These are phyloP conservation scores for Penelope pileata DNA, from an alignment of 2,113 vertebrate species.

Conservation along the genomic window DNA sequence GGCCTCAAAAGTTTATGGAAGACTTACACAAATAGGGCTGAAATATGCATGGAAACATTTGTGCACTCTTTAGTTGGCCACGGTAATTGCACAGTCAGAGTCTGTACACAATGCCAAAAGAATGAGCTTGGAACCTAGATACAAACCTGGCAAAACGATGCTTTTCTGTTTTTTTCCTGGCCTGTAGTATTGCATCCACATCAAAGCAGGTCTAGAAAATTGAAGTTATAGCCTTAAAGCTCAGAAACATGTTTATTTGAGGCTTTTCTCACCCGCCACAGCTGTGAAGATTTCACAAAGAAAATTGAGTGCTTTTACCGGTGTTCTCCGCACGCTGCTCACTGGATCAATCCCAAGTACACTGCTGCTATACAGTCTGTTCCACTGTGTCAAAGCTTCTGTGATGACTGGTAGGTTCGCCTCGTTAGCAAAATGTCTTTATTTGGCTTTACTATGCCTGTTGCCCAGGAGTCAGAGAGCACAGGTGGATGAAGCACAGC, in stretches of 20 bases:
- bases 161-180: not conserved
- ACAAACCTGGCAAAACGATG: not conserved
- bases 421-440: not conserved
- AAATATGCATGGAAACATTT: conserved; percentile 56
- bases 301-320: conserved; percentile 79
- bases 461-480: not conserved
- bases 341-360: conserved; percentile 63
- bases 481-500: not conserved
- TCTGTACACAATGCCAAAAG: not conserved
- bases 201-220: conserved; percentile 14
- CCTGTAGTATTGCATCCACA: not conserved
- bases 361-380: conserved; percentile 54
- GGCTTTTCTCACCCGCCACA: conserved; percentile 48
- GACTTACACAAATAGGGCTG: conserved; percentile 54
- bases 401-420: conserved; percentile 76
- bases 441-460: not conserved
- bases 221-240: not conserved
- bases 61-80: conserved; percentile 20
- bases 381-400: conserved; percentile 75
- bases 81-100: not conserved
- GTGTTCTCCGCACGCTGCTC: conserved; percentile 73
- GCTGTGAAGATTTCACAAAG: conserved; percentile 78
- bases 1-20: conserved; percentile 34
- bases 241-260: conserved; percentile 6
- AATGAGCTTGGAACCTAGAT: conserved; percentile 6